These are phyloP conservation scores for Microplitis manilae DNA, from an alignment of 2,888 invertebrate species.

Conservation along the genomic window DNA sequence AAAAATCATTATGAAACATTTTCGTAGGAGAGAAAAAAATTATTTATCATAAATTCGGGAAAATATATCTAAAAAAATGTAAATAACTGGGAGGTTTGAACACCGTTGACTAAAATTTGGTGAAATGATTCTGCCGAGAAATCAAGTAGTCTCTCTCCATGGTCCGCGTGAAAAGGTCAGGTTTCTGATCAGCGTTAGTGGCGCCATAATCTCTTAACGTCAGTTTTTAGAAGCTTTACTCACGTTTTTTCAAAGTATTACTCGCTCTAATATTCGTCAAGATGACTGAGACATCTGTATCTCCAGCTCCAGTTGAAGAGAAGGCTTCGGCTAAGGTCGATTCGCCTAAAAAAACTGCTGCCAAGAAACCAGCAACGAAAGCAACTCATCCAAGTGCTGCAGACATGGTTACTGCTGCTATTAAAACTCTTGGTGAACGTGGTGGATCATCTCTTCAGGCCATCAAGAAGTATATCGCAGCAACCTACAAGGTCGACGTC, in stretches of 20 bases:
- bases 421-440: constrained; percentile 74
- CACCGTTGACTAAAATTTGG: too few relatives aligned
- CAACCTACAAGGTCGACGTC: constrained; percentile 76
- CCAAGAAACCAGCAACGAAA: constrained; percentile 8
- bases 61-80: too few relatives aligned
- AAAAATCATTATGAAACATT: too few relatives aligned
- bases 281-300: constrained; percentile 30
- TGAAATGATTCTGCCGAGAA: background rate
- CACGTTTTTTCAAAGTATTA: too few relatives aligned
- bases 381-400: constrained; percentile 73
- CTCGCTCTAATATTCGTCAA: background rate
- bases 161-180: background rate
- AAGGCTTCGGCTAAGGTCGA: background rate
- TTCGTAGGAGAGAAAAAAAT: too few relatives aligned
- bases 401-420: constrained; percentile 76
- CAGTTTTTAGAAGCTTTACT: too few relatives aligned
- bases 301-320: background rate
- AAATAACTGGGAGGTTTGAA: background rate
- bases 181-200: background rate
- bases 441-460: constrained; percentile 76
- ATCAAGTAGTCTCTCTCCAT: background rate
- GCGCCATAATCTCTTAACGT: background rate
- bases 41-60: too few relatives aligned
- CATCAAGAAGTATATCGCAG: constrained; percentile 78
- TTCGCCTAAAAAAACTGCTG: constrained; percentile 12